These are phyloP conservation scores for Crocuta crocuta DNA, from an alignment of 2,113 vertebrate species.

Conservation along the genomic window DNA sequence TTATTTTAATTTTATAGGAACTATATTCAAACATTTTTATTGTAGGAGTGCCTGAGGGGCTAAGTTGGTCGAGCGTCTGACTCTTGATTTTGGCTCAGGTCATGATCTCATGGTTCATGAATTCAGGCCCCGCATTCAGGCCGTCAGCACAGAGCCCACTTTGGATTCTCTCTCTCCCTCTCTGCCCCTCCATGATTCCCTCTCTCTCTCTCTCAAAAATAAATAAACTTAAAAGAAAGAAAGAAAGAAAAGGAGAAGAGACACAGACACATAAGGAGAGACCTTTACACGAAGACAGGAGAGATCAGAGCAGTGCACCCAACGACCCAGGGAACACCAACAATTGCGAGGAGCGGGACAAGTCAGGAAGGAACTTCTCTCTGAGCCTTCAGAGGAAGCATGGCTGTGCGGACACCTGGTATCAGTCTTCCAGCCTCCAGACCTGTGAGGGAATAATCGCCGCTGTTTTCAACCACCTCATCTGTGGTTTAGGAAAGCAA, in stretches of 20 bases:
- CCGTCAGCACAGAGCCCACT: no score
- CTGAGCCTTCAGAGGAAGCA: background rate
- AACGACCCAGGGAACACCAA: background rate
- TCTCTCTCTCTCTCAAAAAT: no score
- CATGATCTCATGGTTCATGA: no score
- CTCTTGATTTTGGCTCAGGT: no score
- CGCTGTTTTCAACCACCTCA: no score
- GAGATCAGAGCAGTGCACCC: background rate
- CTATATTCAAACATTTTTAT: background rate
- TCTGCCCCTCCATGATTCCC: no score
- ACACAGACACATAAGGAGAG: background rate
- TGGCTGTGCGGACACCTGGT: background rate
- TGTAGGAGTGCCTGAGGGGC: no score
- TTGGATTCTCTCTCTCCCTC: no score
- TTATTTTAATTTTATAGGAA: constrained; percentile 10
- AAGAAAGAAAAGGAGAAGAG: background rate
- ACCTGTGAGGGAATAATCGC: background rate
- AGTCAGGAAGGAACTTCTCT: background rate
- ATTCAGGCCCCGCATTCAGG: no score
- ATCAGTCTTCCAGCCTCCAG: background rate
- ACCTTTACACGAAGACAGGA: background rate
- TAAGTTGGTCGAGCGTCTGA: no score
- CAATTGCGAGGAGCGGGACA: background rate
- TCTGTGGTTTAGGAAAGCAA: background rate
- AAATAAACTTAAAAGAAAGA: no score